Evolutionary conservation across 2,113 vertebrate species (phyloP), one percentile per base, ranked within the genome.

Genomic region (Pao palembangensis): DNA sequence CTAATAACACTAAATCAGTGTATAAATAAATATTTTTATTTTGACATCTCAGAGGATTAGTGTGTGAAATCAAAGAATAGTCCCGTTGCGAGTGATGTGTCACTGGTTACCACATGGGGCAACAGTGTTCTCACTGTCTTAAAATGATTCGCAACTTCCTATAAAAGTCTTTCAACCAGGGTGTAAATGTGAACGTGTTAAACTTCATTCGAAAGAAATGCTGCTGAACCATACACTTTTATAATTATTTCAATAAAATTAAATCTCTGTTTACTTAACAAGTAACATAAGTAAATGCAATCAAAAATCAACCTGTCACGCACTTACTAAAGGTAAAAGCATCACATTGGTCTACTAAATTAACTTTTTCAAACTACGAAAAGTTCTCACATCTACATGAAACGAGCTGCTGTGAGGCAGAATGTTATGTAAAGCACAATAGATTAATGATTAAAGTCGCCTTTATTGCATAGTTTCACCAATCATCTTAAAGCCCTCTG

Each of bases 231-330:
- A 82, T 61, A 65, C 53, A 68, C 69, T 90, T 88, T 90, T 89
- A 80, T 88, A 90, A 81, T 56, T 66, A 88, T 89, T 88, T 87
- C 83, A 89, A 86, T 87, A 88, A 90, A 89, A 87, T 71, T 12
- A 18, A 75, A 83, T 82, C 65, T 21, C 20, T 47, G 41, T 28
- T 21, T 14, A 25, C n/a, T n/a, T n/a, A 38, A 38, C 1, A 44
- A 44, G 43, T 17, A 17, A 15, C 43, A 44, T 43, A 17, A 44
- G 43, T 15, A 16, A 44, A 44, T 43, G 11, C 16, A 44, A 3
- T 17, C 43, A 16, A 16, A 17, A 14, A 44, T 15, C 16, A 44
- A 17, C 43, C 43, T 15, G 17, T 17, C 43, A 16, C 17, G 14
- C 16, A 44, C 13, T 12, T 13, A 14, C 43, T 13, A 17, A 44